These are phyloP conservation scores for Deroplatys truncata DNA, from an alignment of 2,888 invertebrate species.

Conservation along the genomic window DNA sequence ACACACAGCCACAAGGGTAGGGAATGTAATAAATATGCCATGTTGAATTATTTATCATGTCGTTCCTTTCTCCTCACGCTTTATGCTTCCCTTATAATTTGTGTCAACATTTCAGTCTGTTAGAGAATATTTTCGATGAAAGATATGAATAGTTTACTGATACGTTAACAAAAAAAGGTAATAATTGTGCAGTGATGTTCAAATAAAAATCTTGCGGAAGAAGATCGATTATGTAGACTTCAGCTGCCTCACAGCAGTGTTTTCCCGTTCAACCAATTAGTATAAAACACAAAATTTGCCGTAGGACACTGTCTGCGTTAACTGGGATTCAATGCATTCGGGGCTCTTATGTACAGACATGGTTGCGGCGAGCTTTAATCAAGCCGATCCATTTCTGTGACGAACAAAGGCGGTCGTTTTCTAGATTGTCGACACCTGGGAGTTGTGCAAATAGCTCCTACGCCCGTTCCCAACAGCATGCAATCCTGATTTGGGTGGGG, in stretches of 20 bases:
- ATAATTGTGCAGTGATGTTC: no score
- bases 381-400: neutral
- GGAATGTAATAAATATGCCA: no score
- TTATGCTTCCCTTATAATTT: no score
- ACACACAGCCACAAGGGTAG: no score
- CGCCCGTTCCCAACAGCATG: neutral
- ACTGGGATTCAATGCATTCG: neutral
- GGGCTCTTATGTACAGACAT: neutral
- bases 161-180: no score
- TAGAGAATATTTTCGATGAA: no score
- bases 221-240: neutral
- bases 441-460: neutral
- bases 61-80: no score
- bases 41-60: no score
- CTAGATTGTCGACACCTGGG: neutral
- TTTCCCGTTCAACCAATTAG: neutral
- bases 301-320: neutral
- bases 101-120: no score
- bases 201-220: neutral
- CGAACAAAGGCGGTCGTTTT: neutral
- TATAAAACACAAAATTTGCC: neutral
- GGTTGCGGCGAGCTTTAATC: neutral
- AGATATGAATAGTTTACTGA: no score
- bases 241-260: neutral
- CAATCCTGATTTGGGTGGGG: neutral